phyloP scores from a whole-genome alignment of 2,888 invertebrate species.

The Trissonchulus latispiculum region DNA sequence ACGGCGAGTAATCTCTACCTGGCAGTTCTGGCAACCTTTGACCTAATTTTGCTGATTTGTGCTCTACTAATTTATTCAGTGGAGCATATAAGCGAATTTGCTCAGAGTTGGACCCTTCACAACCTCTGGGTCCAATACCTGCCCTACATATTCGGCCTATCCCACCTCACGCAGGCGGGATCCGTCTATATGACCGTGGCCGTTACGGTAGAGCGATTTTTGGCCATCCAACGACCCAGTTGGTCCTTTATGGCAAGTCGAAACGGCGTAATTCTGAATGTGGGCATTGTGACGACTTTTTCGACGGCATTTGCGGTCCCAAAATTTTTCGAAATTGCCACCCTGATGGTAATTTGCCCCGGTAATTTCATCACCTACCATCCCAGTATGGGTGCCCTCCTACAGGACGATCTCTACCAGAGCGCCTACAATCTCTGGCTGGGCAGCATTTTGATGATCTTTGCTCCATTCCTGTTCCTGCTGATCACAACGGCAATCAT shows the following conservation, averaged over 20 bases:
- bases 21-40: conserved; percentile 82
- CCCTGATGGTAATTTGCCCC: background rate
- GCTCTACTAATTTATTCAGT: conserved; percentile 69
- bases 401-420: conserved; percentile 48
- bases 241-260: background rate
- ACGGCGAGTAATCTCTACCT: conserved; percentile 89
- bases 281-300: background rate
- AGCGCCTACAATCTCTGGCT: conserved; percentile 82
- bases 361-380: background rate
- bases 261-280: background rate
- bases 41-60: conserved; percentile 71
- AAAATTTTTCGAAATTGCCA: background rate
- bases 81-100: background rate
- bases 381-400: background rate
- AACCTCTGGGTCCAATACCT: background rate
- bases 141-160: conserved; percentile 33
- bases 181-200: conserved; percentile 29
- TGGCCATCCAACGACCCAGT: conserved; percentile 35
- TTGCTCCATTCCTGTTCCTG: conserved; percentile 76
- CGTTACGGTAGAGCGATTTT: conserved; percentile 37
- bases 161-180: conserved; percentile 37
- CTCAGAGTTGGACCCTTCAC: background rate
- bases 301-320: background rate
- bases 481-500: conserved; percentile 52
- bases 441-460: conserved; percentile 84